phyloP scores from a whole-genome alignment of 2,797 vertebrate genomes.

The Carapus acus region DNA sequence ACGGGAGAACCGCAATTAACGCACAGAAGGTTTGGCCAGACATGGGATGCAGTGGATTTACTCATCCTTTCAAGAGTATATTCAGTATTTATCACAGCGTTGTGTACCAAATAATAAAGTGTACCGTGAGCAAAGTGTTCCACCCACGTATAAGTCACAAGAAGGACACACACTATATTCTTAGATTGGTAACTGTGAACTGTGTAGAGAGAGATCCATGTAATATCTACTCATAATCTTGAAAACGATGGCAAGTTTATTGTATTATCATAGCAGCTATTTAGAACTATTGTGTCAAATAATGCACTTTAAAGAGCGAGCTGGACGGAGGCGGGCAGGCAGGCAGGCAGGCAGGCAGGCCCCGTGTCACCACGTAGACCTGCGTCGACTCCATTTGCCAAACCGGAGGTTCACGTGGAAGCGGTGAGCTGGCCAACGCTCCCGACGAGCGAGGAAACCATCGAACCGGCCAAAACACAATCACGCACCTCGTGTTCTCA shows the following conservation, averaged over 20 bases:
- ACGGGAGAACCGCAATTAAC: no score
- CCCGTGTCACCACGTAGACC: conserved; percentile 48
- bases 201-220: conserved; percentile 49
- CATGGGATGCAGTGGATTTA: conserved; percentile 14
- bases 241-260: conserved; percentile 39
- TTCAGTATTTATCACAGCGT: conserved; percentile 47
- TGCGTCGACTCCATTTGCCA: conserved; percentile 64
- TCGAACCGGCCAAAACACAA: conserved; percentile 46
- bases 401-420: conserved; percentile 53
- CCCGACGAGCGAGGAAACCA: conserved; percentile 30
- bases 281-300: conserved; percentile 64
- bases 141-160: conserved; percentile 37
- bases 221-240: conserved; percentile 46
- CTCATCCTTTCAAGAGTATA: conserved; percentile 37
- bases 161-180: conserved; percentile 44
- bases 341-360: no score
- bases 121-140: conserved; percentile 41
- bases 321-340: no score
- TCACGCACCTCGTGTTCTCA: conserved; percentile 45
- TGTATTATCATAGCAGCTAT: conserved; percentile 53
- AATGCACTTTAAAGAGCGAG: conserved; percentile 67
- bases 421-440: conserved; percentile 24
- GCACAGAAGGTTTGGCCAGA: conserved; percentile 11
- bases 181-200: conserved; percentile 55
- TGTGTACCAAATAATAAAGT: conserved; percentile 50